A percentile compares a stretch with the other conserved stretches of the same genome.
These are phyloP conservation scores for Synanthedon tipuliformis DNA, from an alignment of 2,888 invertebrate genomes.

Conservation along the genomic window DNA sequence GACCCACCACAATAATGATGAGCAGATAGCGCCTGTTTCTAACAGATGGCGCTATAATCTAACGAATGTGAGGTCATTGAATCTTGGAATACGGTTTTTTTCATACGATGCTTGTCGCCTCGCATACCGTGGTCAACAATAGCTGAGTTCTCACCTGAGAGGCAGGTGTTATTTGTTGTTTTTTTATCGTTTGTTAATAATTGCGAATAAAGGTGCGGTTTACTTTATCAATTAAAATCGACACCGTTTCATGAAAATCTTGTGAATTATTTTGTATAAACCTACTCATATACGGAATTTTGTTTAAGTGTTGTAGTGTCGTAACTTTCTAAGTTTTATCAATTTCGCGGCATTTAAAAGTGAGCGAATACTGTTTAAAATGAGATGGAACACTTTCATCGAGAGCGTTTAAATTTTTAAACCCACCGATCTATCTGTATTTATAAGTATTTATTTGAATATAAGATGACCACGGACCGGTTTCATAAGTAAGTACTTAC, in stretches of 20 bases:
- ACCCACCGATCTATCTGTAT: too few species aligned
- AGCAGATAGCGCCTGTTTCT: too few species aligned
- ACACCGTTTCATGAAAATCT: neutral
- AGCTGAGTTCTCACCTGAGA: neutral
- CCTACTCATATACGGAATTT: neutral
- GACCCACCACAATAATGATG: too few species aligned
- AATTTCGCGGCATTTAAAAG: constrained; percentile 41
- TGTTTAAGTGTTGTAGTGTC: neutral
- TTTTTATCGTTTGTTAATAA: neutral
- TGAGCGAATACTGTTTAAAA: constrained; percentile 39
- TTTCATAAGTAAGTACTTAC: constrained; percentile 71
- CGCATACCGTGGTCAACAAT: constrained; percentile 1
- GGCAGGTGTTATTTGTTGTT: neutral
- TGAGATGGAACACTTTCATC: constrained; percentile 50
- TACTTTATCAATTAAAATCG: neutral
- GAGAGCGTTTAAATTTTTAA: neutral
- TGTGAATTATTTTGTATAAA: neutral
- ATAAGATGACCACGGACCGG: constrained; percentile 71
- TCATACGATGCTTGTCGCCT: constrained; percentile 6
- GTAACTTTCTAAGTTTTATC: constrained; percentile 50
- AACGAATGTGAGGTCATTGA: constrained; percentile 15
- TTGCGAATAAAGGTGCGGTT: neutral
- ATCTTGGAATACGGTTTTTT: constrained; percentile 6
- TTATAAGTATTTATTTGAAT: neutral
- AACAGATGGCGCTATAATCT: constrained; percentile 16